These are phyloP conservation scores for Protosalanx chinensis DNA, from an alignment of 2,797 vertebrate genomes.

Conservation along the genomic window DNA sequence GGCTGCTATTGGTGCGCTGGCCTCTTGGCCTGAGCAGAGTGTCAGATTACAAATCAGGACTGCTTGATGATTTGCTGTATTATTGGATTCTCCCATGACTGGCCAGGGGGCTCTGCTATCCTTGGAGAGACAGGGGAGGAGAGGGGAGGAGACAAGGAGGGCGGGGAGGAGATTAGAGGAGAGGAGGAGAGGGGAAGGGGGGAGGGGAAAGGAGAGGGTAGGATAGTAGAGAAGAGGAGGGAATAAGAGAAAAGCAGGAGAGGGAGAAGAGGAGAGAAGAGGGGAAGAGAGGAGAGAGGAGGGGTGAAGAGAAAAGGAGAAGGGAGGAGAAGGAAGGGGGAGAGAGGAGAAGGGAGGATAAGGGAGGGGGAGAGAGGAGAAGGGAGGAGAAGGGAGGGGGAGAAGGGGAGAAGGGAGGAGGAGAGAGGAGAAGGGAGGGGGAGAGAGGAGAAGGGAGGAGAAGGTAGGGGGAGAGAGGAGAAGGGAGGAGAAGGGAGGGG, in stretches of 20 bases:
- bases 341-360: no score
- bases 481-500: no score
- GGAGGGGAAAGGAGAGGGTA: no score
- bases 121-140: background rate
- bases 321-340: no score
- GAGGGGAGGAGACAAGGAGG: background rate
- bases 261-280: background rate
- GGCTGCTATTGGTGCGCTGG: constrained; percentile 10
- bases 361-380: no score
- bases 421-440: background rate
- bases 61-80: constrained; percentile 40
- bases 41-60: constrained; percentile 44
- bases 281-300: no score
- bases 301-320: no score
- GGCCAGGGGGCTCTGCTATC: constrained; percentile 12
- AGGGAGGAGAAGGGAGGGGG: no score
- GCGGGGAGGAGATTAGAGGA: background rate
- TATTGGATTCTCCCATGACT: constrained; percentile 30
- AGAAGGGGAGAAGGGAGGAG: no score
- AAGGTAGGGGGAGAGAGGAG: no score
- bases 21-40: constrained; percentile 22
- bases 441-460: no score
- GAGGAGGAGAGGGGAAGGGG: background rate
- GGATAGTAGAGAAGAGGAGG: background rate
- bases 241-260: no score